A percentile compares a stretch with the other conserved stretches of the same genome.
Evolutionary conservation across 2,888 invertebrate genomes (phyloP).

Genomic region (Aphodius granarius): DNA sequence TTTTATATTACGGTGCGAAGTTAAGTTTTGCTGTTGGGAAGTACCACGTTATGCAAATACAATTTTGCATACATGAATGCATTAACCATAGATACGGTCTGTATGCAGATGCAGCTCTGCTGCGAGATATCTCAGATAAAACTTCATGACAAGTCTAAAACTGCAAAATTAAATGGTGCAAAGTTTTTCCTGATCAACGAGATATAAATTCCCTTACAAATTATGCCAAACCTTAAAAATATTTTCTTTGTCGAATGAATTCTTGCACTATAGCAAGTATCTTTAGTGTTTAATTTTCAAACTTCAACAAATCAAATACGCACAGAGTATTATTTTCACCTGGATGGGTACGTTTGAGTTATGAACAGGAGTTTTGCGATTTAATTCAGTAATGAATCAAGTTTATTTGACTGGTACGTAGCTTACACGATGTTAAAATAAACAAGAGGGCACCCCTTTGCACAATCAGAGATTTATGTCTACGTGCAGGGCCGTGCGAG

Average conservation of each 20-base stretch:
- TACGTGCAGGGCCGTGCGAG: neutral
- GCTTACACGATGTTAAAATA: neutral
- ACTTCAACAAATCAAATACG: neutral
- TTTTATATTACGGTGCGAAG: neutral
- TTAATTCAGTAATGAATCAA: neutral
- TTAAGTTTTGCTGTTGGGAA: neutral
- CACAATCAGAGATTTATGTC: neutral
- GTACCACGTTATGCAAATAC: neutral
- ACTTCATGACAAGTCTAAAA: neutral
- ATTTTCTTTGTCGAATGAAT: neutral
- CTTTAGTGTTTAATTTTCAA: too few species aligned
- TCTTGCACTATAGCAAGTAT: neutral
- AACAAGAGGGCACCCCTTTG: neutral
- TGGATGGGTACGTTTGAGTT: neutral
- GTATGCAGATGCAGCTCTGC: neutral
- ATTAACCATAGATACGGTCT: neutral
- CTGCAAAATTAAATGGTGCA: neutral
- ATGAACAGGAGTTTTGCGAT: neutral
- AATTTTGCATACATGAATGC: neutral
- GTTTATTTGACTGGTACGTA: neutral
- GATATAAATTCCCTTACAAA: too few species aligned
- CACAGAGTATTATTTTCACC: neutral
- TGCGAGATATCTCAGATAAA: neutral
- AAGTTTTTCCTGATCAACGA: neutral
- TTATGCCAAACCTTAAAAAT: too few species aligned